These are phyloP conservation scores for Ostrea edulis DNA, from an alignment of 1,140 invertebrate species.

Conservation along the genomic window DNA sequence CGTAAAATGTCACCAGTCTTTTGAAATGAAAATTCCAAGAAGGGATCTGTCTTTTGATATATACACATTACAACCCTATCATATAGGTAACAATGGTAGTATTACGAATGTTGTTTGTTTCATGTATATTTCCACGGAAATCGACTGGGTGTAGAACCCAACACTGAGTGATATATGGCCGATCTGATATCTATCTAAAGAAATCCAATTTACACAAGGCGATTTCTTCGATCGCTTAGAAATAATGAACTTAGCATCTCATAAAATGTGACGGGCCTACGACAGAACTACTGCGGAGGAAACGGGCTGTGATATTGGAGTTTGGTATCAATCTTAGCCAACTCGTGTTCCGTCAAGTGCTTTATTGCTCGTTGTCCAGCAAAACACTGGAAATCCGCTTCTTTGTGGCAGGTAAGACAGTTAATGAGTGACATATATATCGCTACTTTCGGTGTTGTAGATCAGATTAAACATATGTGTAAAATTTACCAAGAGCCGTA, in stretches of 20 bases:
- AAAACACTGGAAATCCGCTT: neutral
- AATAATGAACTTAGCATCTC: slow-evolving; percentile 37
- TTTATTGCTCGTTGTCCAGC: neutral
- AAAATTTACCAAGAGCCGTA: too few species aligned
- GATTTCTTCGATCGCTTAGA: slow-evolving; percentile 38
- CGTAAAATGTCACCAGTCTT: neutral
- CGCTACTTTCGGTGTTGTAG: neutral
- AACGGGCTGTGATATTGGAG: neutral
- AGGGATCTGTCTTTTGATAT: neutral
- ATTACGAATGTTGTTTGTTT: neutral
- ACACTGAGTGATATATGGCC: neutral
- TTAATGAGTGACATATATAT: neutral
- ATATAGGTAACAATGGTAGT: neutral
- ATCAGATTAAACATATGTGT: too few species aligned
- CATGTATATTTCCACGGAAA: slow-evolving; percentile 13
- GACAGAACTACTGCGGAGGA: neutral
- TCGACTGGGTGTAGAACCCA: slow-evolving; percentile 1
- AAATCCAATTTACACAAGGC: slow-evolving; percentile 24
- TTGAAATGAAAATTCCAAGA: neutral
- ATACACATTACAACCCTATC: neutral
- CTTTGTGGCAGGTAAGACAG: neutral
- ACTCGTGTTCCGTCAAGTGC: neutral
- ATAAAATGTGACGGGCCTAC: slow-evolving; percentile 20
- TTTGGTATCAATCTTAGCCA: neutral
- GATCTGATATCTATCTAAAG: slow-evolving; percentile 30